Conservation (phyloP, 2,888 invertebrate genomes). For the Phalangium opilio region DNA sequence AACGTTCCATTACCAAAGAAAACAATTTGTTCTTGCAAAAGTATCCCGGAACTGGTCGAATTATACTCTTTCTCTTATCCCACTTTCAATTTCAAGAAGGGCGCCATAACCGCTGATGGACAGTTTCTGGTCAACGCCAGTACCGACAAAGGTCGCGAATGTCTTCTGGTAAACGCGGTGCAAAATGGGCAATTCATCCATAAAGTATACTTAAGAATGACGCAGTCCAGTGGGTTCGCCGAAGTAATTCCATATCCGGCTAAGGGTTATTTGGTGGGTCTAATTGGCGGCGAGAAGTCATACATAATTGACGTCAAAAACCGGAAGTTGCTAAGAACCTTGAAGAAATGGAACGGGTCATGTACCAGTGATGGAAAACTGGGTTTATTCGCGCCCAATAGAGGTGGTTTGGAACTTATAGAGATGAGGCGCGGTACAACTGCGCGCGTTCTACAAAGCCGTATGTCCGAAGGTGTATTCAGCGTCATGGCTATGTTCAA, state of each 20-base stretch:
- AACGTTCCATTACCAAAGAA: slow-evolving; percentile 1
- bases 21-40: slow-evolving; percentile 19
- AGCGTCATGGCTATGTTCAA: slow-evolving; percentile 90
- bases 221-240: slow-evolving; percentile 25
- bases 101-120: slow-evolving; percentile 67
- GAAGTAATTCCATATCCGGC: slow-evolving; percentile 31
- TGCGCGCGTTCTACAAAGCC: slow-evolving; percentile 72
- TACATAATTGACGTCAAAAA: slow-evolving; percentile 76
- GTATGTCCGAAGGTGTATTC: slow-evolving; percentile 87
- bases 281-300: slow-evolving; percentile 77
- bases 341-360: slow-evolving; percentile 80
- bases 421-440: slow-evolving; percentile 80
- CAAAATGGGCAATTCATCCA: slow-evolving; percentile 48
- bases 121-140: slow-evolving; percentile 59
- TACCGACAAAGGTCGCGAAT: slow-evolving; percentile 67
- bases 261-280: slow-evolving; percentile 53
- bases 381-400: slow-evolving; percentile 75
- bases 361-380: slow-evolving; percentile 44
- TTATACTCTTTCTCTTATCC: slow-evolving; percentile 70
- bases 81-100: slow-evolving; percentile 61
- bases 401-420: slow-evolving; percentile 77
- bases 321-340: slow-evolving; percentile 69
- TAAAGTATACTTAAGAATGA: slow-evolving; percentile 23
- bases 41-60: slow-evolving; percentile 49
- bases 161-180: slow-evolving; percentile 57